Percentiles rank a stretch among this genome's conserved stretches.
Evolutionary conservation across 2,113 vertebrate species (phyloP).

Genomic region (Pituophis catenifer): DNA sequence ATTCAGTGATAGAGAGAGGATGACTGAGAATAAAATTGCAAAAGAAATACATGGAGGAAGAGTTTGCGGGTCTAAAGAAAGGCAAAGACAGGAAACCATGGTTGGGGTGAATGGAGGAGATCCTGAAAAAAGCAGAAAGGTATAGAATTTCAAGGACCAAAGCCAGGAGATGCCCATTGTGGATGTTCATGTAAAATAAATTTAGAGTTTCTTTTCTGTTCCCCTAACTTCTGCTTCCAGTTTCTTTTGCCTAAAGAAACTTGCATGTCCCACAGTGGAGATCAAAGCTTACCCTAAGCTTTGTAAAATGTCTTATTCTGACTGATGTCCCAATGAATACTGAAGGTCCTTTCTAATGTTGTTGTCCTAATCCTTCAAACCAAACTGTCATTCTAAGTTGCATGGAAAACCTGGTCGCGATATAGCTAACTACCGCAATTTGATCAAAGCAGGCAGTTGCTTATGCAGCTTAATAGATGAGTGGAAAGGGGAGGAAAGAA

Average conservation of each 20-base stretch:
- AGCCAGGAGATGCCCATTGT: not conserved
- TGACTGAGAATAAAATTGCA: not conserved
- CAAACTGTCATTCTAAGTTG: not conserved
- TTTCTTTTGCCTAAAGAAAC: not conserved
- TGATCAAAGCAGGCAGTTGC: not conserved
- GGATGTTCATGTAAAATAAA: not conserved
- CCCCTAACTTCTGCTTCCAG: not conserved
- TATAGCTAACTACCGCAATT: not conserved
- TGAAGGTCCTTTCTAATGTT: not conserved
- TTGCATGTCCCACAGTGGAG: not conserved
- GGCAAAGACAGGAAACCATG: not conserved
- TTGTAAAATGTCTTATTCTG: constrained; percentile 28
- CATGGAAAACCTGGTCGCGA: not conserved
- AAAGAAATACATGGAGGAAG: not conserved
- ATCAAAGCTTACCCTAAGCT: constrained; percentile 34
- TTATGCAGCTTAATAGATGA: not conserved
- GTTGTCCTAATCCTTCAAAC: not conserved
- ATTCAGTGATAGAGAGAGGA: not conserved
- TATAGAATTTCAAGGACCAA: not conserved
- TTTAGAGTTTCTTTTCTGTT: not conserved
- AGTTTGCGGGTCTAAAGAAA: not conserved
- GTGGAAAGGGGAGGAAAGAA: too few species aligned
- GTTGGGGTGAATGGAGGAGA: not conserved
- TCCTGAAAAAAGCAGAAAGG: not conserved
- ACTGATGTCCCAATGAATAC: constrained; percentile 2